A percentile compares a stretch with the other conserved stretches of the same genome.
Evolutionary conservation across 2,797 vertebrate species (phyloP).

Genomic region (Acomys russatus): DNA sequence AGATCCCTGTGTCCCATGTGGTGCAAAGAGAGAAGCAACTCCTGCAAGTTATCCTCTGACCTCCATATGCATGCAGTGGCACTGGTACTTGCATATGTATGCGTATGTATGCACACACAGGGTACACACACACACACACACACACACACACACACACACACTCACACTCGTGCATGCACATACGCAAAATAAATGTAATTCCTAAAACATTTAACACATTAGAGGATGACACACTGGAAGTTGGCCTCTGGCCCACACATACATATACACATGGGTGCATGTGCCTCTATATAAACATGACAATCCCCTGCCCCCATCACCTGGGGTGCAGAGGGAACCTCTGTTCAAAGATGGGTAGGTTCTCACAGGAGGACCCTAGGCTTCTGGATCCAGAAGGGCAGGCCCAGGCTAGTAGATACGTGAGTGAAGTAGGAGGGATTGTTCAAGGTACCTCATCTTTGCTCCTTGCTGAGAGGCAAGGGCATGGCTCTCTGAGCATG

Average conservation of each 20-base stretch:
- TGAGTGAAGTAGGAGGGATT: neutral
- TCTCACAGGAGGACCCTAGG: neutral
- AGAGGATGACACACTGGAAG: neutral
- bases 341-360: neutral
- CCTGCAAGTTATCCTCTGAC: neutral
- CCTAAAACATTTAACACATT: neutral
- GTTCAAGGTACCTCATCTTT: neutral
- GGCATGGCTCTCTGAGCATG: neutral
- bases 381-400: neutral
- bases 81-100: neutral
- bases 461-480: neutral
- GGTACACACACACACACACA: too few relatives aligned
- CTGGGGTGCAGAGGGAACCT: neutral
- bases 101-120: neutral
- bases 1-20: neutral
- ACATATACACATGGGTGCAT: neutral
- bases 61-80: too few relatives aligned
- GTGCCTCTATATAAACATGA: too few relatives aligned
- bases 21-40: neutral
- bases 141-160: neutral
- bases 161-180: too few relatives aligned
- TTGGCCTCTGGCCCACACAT: neutral
- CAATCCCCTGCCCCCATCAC: accelerated
- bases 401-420: neutral
- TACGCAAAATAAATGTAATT: neutral